A percentile compares a stretch with the other conserved stretches of the same genome.
phyloP scores from a whole-genome alignment of 2,797 vertebrate species.

The Potorous gilbertii region DNA sequence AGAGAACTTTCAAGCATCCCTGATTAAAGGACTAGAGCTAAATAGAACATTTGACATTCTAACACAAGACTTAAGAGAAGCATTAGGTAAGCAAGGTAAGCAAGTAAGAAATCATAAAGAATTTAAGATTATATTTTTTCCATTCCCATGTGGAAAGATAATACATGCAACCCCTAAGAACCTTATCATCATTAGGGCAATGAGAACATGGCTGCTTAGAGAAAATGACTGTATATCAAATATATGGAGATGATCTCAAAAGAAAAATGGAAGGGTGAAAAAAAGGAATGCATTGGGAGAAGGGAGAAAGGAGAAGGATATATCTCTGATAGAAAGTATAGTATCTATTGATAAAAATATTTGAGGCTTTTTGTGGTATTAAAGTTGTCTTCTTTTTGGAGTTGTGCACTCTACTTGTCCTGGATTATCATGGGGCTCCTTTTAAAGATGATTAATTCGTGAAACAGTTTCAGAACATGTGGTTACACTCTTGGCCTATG shows the following conservation, averaged over 20 bases:
- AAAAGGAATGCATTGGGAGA: not conserved
- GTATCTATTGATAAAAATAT: not conserved
- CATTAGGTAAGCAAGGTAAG: not conserved
- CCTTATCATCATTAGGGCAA: not conserved
- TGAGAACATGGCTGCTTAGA: not conserved
- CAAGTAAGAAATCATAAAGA: not conserved
- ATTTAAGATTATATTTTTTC: not conserved
- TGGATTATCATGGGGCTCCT: not conserved
- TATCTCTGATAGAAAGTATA: not conserved
- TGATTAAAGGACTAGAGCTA: not conserved
- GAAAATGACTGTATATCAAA: not conserved
- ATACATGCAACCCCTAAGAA: not conserved
- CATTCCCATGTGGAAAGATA: not conserved
- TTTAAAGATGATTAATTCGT: not conserved
- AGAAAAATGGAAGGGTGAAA: not conserved
- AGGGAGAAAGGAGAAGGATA: not conserved
- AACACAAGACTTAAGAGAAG: not conserved
- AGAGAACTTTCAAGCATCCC: not conserved
- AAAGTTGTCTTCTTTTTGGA: not conserved
- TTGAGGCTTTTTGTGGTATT: not conserved
- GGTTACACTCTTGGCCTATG: not conserved
- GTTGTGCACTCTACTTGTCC: not conserved
- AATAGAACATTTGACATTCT: not conserved
- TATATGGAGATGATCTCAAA: not conserved
- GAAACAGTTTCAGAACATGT: not conserved